Conservation (phyloP, 2,113 vertebrate species). For the Pollimyrus isidori region DNA sequence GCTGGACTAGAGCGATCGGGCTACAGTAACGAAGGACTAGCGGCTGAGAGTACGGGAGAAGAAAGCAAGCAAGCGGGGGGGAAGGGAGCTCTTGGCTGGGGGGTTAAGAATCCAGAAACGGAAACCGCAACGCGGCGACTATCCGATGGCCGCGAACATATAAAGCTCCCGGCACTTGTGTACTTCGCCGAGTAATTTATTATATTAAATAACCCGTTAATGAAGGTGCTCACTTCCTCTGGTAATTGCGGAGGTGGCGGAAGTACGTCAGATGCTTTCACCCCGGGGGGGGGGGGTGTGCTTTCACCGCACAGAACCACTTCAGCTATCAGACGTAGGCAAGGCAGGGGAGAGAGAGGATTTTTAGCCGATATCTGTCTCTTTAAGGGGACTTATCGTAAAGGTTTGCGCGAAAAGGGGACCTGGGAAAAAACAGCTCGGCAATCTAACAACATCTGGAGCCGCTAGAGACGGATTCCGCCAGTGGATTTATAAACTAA, state of each 20-base stretch:
- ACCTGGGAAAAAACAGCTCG: background rate
- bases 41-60: background rate
- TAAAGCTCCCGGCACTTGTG: background rate
- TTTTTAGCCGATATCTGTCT: conserved; percentile 33
- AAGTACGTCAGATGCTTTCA: conserved; percentile 59
- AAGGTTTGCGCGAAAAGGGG: conserved; percentile 4
- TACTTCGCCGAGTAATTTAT: background rate
- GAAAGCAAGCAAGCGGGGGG: background rate
- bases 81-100: background rate
- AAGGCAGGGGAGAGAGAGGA: conserved; percentile 6
- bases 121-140: background rate
- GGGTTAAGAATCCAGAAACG: background rate
- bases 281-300: conserved; percentile 31
- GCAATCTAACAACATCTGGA: background rate
- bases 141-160: background rate
- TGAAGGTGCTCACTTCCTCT: conserved; percentile 45
- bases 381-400: conserved; percentile 29
- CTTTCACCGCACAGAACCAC: conserved; percentile 34
- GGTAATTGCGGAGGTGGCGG: conserved; percentile 39
- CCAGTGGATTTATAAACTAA: conserved; percentile 19
- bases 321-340: conserved; percentile 30
- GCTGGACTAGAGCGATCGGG: background rate
- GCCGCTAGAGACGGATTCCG: background rate
- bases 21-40: background rate
- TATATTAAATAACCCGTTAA: conserved; percentile 9